phyloP scores from a whole-genome alignment of 2,113 vertebrate genomes.

The Apistogramma diplotaenia region DNA sequence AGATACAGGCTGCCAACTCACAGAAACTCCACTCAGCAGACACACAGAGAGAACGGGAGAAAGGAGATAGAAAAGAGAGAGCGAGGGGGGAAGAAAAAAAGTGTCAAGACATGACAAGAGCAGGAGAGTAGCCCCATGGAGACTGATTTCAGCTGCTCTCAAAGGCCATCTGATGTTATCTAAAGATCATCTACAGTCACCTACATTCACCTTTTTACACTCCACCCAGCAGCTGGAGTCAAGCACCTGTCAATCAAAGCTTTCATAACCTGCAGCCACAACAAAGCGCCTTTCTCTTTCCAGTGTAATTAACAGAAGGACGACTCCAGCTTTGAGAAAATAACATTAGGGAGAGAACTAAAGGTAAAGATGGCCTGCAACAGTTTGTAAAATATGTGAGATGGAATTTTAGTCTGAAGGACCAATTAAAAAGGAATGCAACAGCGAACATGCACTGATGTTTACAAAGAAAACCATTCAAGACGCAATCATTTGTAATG shows the following conservation, averaged over 20 bases:
- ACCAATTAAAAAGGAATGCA: not conserved
- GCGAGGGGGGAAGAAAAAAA: slow-evolving; percentile 1
- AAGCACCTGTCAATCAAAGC: slow-evolving; percentile 60
- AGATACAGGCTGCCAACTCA: slow-evolving; percentile 74
- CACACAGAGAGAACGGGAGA: slow-evolving; percentile 28
- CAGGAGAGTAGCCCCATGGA: slow-evolving; percentile 51
- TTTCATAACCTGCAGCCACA: slow-evolving; percentile 37
- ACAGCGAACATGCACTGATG: not conserved
- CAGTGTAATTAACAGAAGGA: slow-evolving; percentile 12
- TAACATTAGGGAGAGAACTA: not conserved
- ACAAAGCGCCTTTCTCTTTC: slow-evolving; percentile 4
- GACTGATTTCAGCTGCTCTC: slow-evolving; percentile 58
- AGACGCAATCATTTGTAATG: not conserved
- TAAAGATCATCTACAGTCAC: slow-evolving; percentile 69
- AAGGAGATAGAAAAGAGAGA: slow-evolving; percentile 7
- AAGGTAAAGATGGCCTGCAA: not conserved
- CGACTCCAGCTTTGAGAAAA: not conserved
- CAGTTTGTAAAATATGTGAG: not conserved
- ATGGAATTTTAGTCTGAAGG: not conserved
- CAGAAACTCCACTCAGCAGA: slow-evolving; percentile 64
- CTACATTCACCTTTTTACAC: slow-evolving; percentile 41
- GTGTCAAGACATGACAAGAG: slow-evolving; percentile 59
- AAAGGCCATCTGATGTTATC: slow-evolving; percentile 74
- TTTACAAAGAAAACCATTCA: not conserved
- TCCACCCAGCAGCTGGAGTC: slow-evolving; percentile 47